phyloP scores from a whole-genome alignment of 2,888 invertebrate genomes.

The Cheilosia vernalis region DNA sequence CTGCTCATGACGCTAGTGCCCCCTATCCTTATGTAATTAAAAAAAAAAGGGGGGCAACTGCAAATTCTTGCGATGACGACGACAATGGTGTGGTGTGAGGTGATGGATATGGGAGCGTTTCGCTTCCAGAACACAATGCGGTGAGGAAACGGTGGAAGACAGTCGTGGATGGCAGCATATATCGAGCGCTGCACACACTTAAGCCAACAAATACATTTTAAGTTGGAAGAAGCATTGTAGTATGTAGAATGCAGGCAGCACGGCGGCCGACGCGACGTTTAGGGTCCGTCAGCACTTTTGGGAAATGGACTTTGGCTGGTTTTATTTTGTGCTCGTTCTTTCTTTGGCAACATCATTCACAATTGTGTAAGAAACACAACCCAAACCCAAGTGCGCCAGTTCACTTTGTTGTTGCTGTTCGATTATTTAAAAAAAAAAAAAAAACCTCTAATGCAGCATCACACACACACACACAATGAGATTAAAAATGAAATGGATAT shows the following conservation, averaged over 20 bases:
- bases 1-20: slow-evolving; percentile 66
- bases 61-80: slow-evolving; percentile 55
- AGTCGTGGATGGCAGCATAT: slow-evolving; percentile 47
- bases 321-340: slow-evolving; percentile 17
- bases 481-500: slow-evolving; percentile 45
- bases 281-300: slow-evolving; percentile 52
- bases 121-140: slow-evolving; percentile 41
- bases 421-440: slow-evolving; percentile 29
- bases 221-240: slow-evolving; percentile 48
- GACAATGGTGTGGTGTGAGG: slow-evolving; percentile 50
- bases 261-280: not conserved
- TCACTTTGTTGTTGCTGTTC: slow-evolving; percentile 33
- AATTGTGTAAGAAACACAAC: slow-evolving; percentile 46
- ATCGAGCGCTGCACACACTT: slow-evolving; percentile 54
- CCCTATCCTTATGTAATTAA: slow-evolving; percentile 73
- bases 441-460: slow-evolving; percentile 31
- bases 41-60: slow-evolving; percentile 47
- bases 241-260: slow-evolving; percentile 42
- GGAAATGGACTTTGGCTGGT: slow-evolving; percentile 53
- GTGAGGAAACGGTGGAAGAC: slow-evolving; percentile 50
- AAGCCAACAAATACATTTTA: slow-evolving; percentile 61
- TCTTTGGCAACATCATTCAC: slow-evolving; percentile 40
- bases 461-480: slow-evolving; percentile 66
- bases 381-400: slow-evolving; percentile 27
- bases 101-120: slow-evolving; percentile 69